These are phyloP conservation scores for Sphyrna mokarran DNA, from an alignment of 2,113 vertebrate genomes.

Conservation along the genomic window DNA sequence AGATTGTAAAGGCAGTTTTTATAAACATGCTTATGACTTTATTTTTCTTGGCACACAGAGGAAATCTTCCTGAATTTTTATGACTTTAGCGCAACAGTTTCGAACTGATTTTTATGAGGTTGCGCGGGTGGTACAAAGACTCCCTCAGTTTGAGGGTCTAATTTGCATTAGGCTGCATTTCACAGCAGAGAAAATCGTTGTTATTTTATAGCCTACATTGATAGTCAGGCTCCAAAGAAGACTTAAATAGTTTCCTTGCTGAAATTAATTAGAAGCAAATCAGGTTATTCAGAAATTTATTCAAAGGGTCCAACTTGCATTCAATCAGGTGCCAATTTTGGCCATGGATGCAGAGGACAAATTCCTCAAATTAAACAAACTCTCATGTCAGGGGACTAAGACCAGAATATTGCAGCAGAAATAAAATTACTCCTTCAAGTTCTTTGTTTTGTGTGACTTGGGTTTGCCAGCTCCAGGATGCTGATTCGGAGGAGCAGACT, in stretches of 20 bases:
- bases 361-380: not conserved
- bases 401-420: not conserved
- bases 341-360: not conserved
- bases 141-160: not conserved
- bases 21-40: not conserved
- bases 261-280: not conserved
- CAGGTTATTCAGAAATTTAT: not conserved
- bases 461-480: not conserved
- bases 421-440: not conserved
- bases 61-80: not conserved
- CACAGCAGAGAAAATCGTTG: not conserved
- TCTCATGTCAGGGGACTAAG: not conserved
- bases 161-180: not conserved
- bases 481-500: accelerated
- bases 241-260: not conserved
- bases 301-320: not conserved
- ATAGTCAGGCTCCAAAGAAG: not conserved
- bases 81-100: not conserved
- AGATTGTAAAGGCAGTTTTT: not conserved
- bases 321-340: not conserved
- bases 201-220: not conserved
- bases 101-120: conserved; percentile 3
- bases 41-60: not conserved
- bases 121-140: not conserved
- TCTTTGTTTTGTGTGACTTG: not conserved